Evolutionary conservation across 1,140 invertebrate species (phyloP).

Genomic region (Cydia strobilella): DNA sequence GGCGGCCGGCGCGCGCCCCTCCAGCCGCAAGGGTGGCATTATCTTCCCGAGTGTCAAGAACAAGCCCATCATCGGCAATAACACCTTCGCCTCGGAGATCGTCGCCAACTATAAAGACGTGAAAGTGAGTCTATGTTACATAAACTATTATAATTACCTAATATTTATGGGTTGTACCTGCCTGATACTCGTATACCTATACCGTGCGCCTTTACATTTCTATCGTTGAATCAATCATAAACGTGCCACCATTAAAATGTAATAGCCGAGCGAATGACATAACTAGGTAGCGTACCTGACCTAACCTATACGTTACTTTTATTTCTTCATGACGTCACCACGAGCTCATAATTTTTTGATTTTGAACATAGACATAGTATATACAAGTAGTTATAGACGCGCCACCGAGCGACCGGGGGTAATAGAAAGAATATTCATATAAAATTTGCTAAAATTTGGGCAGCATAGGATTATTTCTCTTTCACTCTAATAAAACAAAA

Average conservation of each 20-base stretch:
- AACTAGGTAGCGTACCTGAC: constrained; percentile 34
- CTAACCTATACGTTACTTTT: constrained; percentile 16
- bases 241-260: constrained; percentile 44
- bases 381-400: no score
- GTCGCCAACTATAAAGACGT: constrained; percentile 88
- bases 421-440: no score
- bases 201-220: neutral
- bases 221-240: constrained; percentile 44
- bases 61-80: constrained; percentile 91
- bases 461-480: no score
- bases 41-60: constrained; percentile 95
- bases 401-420: no score
- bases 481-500: no score
- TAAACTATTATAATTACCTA: constrained; percentile 43
- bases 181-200: constrained; percentile 38
- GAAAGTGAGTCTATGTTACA: constrained; percentile 84
- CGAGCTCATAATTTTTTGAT: constrained; percentile 19
- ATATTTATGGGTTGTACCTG: constrained; percentile 34
- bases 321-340: constrained; percentile 21
- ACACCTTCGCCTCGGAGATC: constrained; percentile 88
- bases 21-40: constrained; percentile 86
- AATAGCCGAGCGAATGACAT: constrained; percentile 42
- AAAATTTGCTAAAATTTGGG: no score
- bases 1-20: constrained; percentile 58
- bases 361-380: no score